Conservation (phyloP, 2,888 invertebrate species). For the Margaritifera margaritifera region DNA sequence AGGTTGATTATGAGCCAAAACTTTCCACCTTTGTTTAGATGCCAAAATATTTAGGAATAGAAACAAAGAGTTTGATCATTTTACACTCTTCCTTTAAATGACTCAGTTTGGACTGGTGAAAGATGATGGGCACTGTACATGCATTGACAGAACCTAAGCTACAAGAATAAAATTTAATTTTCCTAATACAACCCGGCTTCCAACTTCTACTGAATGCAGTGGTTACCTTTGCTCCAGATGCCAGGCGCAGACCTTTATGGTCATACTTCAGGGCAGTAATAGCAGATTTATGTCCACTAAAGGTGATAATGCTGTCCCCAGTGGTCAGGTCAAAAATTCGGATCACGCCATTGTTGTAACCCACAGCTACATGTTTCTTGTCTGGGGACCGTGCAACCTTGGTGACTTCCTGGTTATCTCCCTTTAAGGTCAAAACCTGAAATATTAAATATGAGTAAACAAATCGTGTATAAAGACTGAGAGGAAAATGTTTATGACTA, state of each 20-base stretch:
- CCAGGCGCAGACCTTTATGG: constrained; percentile 85
- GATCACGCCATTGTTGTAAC: constrained; percentile 91
- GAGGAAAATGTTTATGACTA: no score
- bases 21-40: no score
- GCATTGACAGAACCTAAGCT: neutral
- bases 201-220: neutral
- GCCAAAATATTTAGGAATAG: no score
- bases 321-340: constrained; percentile 85
- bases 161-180: neutral
- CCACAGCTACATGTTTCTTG: constrained; percentile 87
- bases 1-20: no score
- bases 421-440: constrained; percentile 84
- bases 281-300: constrained; percentile 88
- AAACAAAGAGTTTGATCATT: no score
- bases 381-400: constrained; percentile 84
- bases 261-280: constrained; percentile 90
- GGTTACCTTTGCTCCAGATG: constrained; percentile 87
- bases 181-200: neutral
- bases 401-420: constrained; percentile 87
- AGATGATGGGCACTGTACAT: no score
- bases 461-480: neutral
- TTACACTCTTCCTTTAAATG: no score
- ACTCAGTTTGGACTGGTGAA: no score
- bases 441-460: constrained; percentile 50
- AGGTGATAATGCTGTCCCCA: constrained; percentile 79